Base-by-base conservation (phyloP, 2,888 invertebrate species). In the Tachina fera region DNA sequence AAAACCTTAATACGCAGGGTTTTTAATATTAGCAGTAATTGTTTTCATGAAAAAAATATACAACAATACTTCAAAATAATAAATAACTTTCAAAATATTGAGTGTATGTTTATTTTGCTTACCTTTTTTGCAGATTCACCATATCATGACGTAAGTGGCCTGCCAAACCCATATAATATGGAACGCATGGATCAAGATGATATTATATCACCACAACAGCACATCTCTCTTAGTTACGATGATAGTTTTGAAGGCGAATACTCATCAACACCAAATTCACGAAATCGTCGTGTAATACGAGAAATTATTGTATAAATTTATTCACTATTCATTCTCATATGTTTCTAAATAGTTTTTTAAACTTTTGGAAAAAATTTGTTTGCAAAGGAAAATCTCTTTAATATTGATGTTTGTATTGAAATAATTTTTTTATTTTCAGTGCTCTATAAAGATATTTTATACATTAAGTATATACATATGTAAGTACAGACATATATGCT, bases 181-280 rank as follows among this genome's bases (percentile, higher is more conserved):
- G 97, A 96, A 90, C 95, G 95, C 91, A 94, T 96, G 93, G 97
- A 97, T 90, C 96, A 96, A 91, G 97, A 97, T 93, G 93, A 93
- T 90, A 90, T 92, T 88, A 91, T 93, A 90, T 91, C 92, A 87
- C 96, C 97, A 47, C 88, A 97, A 83, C 96, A 96, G 91, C 97
- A 97, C 93, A 95, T 97, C 93, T 97, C 97, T 84, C 95, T 97
- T 89, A 96, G 97, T 92, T 98, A 98, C 93, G 98, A 98, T 93
- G 98, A 98, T 94, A 97, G 97, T 89, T 95, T 97, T 74, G 98
- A 98, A 93, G 97, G 97, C 87, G 98, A 98, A 76, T 98, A 98
- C 93, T 98, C 98, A 88, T 98, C 98, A 88, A 98, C 98, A 89
- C 98, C 98, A 87, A 98, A 98, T 94, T 97, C 97, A 90, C 95